Percentiles rank a stretch among this genome's conserved stretches.
phyloP scores from a whole-genome alignment of 2,888 invertebrate species.

The Kuschelorhynchus macadamiae region DNA sequence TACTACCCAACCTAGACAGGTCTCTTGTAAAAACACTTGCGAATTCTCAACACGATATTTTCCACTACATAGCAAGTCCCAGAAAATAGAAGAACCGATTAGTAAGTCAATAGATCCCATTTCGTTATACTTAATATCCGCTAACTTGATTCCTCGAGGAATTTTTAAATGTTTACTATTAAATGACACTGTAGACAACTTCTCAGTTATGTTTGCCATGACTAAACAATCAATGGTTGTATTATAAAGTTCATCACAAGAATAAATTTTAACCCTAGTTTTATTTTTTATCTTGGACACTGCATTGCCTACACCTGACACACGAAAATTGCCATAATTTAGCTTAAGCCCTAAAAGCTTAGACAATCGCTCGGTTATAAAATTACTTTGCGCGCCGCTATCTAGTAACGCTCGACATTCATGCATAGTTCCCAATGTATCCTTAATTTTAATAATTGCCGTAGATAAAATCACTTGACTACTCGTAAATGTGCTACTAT shows the following conservation, averaged over 20 bases:
- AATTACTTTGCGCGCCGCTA: neutral
- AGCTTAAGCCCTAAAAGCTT: no score
- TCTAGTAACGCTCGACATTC: neutral
- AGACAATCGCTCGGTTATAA: no score
- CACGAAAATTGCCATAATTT: no score
- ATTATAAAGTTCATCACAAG: no score
- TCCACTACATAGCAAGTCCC: neutral
- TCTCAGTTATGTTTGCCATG: no score
- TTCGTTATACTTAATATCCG: neutral
- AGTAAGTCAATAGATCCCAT: neutral
- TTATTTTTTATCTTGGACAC: no score
- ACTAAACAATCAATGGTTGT: no score
- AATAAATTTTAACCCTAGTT: no score
- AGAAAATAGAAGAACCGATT: slow-evolving; percentile 1
- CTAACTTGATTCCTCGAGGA: slow-evolving; percentile 2
- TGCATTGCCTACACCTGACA: no score
- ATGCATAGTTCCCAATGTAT: neutral
- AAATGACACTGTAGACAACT: no score
- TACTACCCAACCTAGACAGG: no score
- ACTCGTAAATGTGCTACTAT: neutral
- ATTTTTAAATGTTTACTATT: neutral
- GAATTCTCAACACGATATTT: neutral
- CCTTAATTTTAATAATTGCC: neutral
- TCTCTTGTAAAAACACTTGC: no score
- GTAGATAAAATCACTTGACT: slow-evolving; percentile 4